Evolutionary conservation across 2,113 vertebrate species (phyloP), one percentile per base, ranked within the genome.

Genomic region (Heterocephalus glaber): DNA sequence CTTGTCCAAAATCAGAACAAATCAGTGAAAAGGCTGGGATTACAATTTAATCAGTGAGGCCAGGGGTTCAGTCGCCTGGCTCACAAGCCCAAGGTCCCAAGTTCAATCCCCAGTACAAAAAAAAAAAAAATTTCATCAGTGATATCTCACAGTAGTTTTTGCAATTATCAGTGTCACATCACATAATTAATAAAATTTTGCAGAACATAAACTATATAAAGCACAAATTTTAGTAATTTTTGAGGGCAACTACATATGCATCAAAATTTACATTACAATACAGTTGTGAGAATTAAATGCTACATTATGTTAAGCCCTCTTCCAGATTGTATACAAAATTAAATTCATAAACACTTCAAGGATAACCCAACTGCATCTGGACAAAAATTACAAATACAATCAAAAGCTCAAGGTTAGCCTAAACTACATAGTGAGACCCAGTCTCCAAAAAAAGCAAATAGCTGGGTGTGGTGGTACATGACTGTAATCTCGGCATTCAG

Each of bases 141-240:
- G 33, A 26, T 86, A 66, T 47, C 56, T 93, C 47, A 93, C 30
- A 92, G n/a, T 38, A 74, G n/a, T 79, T 90, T 84, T 70, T 70
- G 17, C 17, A 83, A 77, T 83, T n/a, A 92, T n/a, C 19, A 74
- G 47, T 47, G 24, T 38, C 74, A 63, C 65, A 92, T 65, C 4
- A 86, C 1, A 0, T 6, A 77, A 65, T 56, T 93, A 60, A 77
- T 82, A 82, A 84, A n/a, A 44, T 49, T 66, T 79, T 83, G n/a
- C 56, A 93, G n/a, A 88, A n/a, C n/a, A n/a, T n/a, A n/a, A n/a
- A 93, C 80, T 49, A 76, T 74, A 85, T 33, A 80, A 49, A 49
- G 47, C 30, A 88, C n/a, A 38, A 58, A 95, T 82, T 95, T 60
- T n/a, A 77, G 56, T 49, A 26, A 26, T 90, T 95, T 90, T 95